Base-by-base conservation (phyloP, 2,797 vertebrate genomes). In the Hafferia zeledoni region DNA sequence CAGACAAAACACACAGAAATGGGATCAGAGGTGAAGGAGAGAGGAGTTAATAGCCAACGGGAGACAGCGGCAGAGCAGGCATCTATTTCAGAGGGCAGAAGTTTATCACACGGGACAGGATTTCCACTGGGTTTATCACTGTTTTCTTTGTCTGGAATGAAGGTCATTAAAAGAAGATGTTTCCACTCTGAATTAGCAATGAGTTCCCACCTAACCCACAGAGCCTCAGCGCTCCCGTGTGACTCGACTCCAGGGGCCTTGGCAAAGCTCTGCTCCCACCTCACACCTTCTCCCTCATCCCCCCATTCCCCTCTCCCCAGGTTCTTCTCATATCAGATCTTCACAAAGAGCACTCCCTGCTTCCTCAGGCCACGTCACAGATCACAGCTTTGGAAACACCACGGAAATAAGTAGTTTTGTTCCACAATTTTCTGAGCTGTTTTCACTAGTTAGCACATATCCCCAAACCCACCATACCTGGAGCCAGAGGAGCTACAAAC, bases 131-230 rank as follows among this genome's bases (percentile, higher is more conserved):
- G 60, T 93, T 92, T 92, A 83, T 93, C 60, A 74, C 37, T 64
- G 60, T 89, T 90, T 47, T 69, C 56, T 74, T 44, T 83, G 89
- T 85, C 79, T 94, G 64, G 90, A 95, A 68, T 87, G 83, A 70
- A 94, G 37, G 81, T 77, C 83, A 70, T 82, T 83, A 80, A 77
- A 77, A 78, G n/a, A 65, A 41, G 88, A 95, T 72, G 60, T 71
- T 95, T 95, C 89, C 93, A 83, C 53, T 71, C 53, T 92, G 75
- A 95, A 96, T 93, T 77, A 96, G 53, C 86, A 89, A 93, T 83
- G 88, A 92, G 81, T 30, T 87, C 87, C 44, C 71, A 25, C 59
- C 44, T 71, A 53, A 59, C 56, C 68, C 28, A 35, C 2, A 81
- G 67, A 4, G 43, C 30, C 43, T 52, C 55, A 33, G 77, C 19